Base-by-base conservation (phyloP, 1,140 invertebrate species). In the Akabosia matsudoensis region DNA sequence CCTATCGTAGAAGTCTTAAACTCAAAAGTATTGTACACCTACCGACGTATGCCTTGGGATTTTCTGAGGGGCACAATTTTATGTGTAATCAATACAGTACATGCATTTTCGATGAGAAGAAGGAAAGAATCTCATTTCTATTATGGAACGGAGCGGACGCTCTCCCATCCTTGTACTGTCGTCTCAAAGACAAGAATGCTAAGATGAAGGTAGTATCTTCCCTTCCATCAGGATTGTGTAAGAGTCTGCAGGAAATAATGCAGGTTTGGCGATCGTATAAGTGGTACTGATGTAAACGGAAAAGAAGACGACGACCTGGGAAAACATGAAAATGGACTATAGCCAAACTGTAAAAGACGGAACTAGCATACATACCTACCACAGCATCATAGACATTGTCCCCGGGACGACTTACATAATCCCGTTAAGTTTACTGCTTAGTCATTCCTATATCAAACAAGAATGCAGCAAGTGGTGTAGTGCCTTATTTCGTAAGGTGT, bases 1-100 rank as follows among this genome's bases (percentile, higher is more conserved):
- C n/a, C n/a, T n/a, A n/a, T n/a, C n/a, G n/a, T n/a, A n/a, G n/a
- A n/a, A n/a, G n/a, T n/a, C n/a, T n/a, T n/a, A n/a, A n/a, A n/a
- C n/a, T n/a, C n/a, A n/a, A n/a, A 16, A 22, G 13, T 56, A 22
- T 56, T 56, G 4, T 56, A 16, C 10, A 4, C 3, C 54, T 56
- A 10, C 22, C 7, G 7, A 56, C 54, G 3, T n/a, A 7, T 10
- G 4, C 7, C 7, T 22, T 56, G 24, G 14, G 54, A 24, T 61
- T 14, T 61, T 14, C 28, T 30, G 61, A 28, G 28, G 1, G 31
- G 31, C 10, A 67, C 61, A 67, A 67, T 67, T 67, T 67, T 67
- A 67, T 67, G 61, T 67, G 61, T 28, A 67, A 67, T 67, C 61
- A 67, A 67, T 67, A 67, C 28, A 67, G 24, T 61, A 61, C 24